Evolutionary conservation across 2,888 invertebrate genomes (phyloP).

Genomic region (Diplolepis rosae): DNA sequence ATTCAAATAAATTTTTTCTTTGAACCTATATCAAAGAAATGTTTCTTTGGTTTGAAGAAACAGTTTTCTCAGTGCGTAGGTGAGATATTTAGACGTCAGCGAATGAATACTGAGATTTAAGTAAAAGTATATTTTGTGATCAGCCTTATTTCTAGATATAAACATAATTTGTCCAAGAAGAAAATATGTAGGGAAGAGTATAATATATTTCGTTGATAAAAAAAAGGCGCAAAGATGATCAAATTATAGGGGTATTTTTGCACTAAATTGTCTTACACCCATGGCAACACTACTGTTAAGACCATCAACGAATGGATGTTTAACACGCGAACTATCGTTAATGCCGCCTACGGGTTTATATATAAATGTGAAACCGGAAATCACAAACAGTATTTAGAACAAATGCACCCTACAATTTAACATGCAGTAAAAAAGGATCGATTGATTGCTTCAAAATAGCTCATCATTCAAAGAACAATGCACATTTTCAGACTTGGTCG

Average conservation of each 20-base stretch:
- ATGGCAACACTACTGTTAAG: neutral
- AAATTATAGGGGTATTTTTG: neutral
- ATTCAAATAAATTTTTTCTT: no score
- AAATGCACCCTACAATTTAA: neutral
- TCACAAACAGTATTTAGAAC: conserved; percentile 10
- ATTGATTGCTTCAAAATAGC: neutral
- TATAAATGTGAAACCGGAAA: conserved; percentile 14
- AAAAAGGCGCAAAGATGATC: neutral
- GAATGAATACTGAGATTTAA: no score
- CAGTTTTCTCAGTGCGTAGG: no score
- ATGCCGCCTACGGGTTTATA: conserved; percentile 16
- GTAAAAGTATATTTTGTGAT: no score
- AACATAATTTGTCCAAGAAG: no score
- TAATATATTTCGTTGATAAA: neutral
- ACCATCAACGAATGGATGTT: conserved; percentile 22
- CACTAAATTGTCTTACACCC: conserved; percentile 20
- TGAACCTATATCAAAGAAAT: no score
- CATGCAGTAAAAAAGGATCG: neutral
- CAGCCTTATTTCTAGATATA: no score
- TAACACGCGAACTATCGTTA: conserved; percentile 11
- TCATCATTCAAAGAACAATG: neutral
- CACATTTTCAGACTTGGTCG: no score
- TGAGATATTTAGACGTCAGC: no score
- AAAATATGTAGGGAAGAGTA: no score
- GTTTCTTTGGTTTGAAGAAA: no score